Evolutionary conservation across 2,113 vertebrate genomes (phyloP).

Genomic region (Eira barbara): DNA sequence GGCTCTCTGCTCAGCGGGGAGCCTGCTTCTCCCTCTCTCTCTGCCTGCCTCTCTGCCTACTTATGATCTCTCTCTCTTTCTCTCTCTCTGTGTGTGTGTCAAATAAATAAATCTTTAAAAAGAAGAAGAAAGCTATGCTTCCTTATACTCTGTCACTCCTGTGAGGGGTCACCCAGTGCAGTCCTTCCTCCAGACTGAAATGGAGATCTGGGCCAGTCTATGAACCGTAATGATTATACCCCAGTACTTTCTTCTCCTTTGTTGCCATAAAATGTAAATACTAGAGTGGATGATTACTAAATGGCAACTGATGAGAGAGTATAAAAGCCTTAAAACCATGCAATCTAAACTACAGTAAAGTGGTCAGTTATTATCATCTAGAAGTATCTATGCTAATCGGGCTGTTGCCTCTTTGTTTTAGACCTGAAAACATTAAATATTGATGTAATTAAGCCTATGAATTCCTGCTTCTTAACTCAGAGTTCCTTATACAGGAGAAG

Average conservation of each 20-base stretch:
- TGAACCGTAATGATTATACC: not conserved
- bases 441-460: not conserved
- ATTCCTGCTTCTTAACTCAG: not conserved
- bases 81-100: too few species aligned
- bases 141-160: not conserved
- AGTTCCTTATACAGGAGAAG: not conserved
- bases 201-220: not conserved
- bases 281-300: not conserved
- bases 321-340: not conserved
- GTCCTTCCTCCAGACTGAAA: not conserved
- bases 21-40: too few species aligned
- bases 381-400: not conserved
- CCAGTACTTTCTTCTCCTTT: not conserved
- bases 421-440: not conserved
- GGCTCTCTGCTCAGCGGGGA: too few species aligned
- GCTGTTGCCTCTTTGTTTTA: not conserved
- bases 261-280: not conserved
- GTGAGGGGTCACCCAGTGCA: not conserved
- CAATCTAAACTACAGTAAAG: not conserved
- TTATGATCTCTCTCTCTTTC: too few species aligned
- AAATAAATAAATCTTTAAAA: too few species aligned
- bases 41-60: too few species aligned
- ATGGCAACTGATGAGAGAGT: not conserved
- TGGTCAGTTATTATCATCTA: not conserved
- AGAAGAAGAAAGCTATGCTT: not conserved